phyloP scores from a whole-genome alignment of 1,140 invertebrate genomes.

The Linepithema humile region DNA sequence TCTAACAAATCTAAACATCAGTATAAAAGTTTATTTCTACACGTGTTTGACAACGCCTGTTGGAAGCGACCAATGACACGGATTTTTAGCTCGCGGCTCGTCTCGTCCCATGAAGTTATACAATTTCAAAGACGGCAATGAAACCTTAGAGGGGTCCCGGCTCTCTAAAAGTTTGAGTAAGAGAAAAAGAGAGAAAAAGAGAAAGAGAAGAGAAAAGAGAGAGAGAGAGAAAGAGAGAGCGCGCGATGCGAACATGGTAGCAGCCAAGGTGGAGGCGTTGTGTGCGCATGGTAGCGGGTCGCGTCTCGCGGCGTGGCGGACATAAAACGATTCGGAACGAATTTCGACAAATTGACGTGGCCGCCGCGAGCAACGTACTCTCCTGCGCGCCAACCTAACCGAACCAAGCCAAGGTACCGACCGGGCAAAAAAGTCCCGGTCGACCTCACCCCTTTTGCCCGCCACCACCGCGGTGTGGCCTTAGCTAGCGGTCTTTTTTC shows the following conservation, averaged over 20 bases:
- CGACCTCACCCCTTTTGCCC: slow-evolving; percentile 61
- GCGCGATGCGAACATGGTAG: slow-evolving; percentile 55
- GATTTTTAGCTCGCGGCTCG: slow-evolving; percentile 43
- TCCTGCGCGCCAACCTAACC: slow-evolving; percentile 39
- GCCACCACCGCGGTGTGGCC: not conserved
- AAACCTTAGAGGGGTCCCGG: slow-evolving; percentile 48
- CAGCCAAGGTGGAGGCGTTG: slow-evolving; percentile 66
- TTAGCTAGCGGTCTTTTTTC: slow-evolving; percentile 13
- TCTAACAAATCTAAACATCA: no score
- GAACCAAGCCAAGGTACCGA: slow-evolving; percentile 34
- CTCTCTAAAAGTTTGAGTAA: not conserved
- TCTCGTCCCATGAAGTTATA: slow-evolving; percentile 39
- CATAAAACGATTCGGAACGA: slow-evolving; percentile 85
- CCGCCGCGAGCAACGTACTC: slow-evolving; percentile 71
- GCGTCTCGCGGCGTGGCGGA: slow-evolving; percentile 78
- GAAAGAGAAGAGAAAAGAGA: slow-evolving; percentile 7
- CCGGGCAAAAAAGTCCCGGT: slow-evolving; percentile 67
- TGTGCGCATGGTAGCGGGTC: slow-evolving; percentile 82
- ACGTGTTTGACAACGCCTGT: slow-evolving; percentile 16
- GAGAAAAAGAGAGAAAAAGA: not conserved
- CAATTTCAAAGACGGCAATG: slow-evolving; percentile 56
- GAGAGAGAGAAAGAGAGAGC: slow-evolving; percentile 17
- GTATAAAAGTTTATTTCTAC: not conserved
- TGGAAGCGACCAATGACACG: slow-evolving; percentile 49
- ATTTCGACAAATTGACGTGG: slow-evolving; percentile 84